Evolutionary conservation across 1,140 invertebrate species (phyloP).

Genomic region (Coenobita brevimanus): DNA sequence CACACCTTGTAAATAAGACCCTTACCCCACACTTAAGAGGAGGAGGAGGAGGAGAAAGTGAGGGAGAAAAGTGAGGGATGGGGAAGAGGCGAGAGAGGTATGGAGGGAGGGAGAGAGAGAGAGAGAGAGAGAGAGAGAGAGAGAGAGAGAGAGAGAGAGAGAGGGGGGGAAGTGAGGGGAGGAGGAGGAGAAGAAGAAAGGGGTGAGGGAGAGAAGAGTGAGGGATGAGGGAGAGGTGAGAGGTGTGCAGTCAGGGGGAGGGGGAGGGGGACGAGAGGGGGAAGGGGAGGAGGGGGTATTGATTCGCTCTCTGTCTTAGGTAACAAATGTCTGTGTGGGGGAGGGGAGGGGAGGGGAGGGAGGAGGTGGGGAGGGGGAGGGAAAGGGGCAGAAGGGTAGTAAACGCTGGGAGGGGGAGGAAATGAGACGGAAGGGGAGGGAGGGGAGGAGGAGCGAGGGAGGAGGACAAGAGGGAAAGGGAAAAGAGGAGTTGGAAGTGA

Average conservation of each 20-base stretch:
- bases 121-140: background rate
- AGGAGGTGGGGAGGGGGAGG: background rate
- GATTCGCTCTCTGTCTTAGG: too few relatives aligned
- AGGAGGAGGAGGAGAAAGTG: background rate
- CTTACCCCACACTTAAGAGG: too few relatives aligned
- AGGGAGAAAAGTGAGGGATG: background rate
- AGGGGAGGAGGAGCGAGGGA: background rate
- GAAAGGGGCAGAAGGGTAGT: background rate
- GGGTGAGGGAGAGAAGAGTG: background rate
- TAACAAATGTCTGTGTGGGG: too few relatives aligned
- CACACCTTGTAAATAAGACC: too few relatives aligned
- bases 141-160: background rate
- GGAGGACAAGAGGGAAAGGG: background rate
- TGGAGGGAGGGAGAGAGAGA: background rate
- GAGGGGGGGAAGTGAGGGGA: background rate
- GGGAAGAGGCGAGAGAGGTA: background rate
- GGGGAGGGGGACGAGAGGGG: background rate
- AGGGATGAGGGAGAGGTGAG: background rate
- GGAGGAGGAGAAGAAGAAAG: background rate
- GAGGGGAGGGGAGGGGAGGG: background rate
- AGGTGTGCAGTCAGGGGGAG: background rate
- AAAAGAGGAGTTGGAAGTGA: background rate
- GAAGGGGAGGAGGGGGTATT: too few relatives aligned
- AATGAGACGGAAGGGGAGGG: background rate
- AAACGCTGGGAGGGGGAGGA: background rate